A percentile compares a stretch with the other conserved stretches of the same genome.
These are phyloP conservation scores for Criorhina ranunculi DNA, from an alignment of 2,888 invertebrate species.

Conservation along the genomic window DNA sequence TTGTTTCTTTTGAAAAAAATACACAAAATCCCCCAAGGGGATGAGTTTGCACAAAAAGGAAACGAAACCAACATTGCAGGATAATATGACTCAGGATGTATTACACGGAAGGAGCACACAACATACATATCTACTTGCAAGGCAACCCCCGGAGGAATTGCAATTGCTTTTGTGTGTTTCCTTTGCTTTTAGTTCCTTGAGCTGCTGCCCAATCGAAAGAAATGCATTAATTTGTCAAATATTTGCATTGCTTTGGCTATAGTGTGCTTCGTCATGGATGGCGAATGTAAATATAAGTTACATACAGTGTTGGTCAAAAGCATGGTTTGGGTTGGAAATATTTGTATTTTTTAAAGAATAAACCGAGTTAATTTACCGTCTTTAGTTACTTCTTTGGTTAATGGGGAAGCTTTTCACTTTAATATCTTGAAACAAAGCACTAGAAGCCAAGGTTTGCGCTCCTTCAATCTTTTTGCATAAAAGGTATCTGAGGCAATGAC, in stretches of 20 bases:
- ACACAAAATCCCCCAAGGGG: constrained; percentile 54
- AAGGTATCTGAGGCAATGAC: no score
- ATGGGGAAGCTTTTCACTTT: no score
- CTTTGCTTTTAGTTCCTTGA: constrained; percentile 26
- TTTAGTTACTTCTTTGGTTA: no score
- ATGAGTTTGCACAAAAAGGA: constrained; percentile 58
- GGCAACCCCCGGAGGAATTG: constrained; percentile 62
- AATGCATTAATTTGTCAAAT: constrained; percentile 74
- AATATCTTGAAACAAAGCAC: no score
- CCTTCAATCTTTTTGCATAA: no score
- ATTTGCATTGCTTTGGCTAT: constrained; percentile 54
- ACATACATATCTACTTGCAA: constrained; percentile 6
- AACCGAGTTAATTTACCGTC: no score
- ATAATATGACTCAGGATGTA: constrained; percentile 56
- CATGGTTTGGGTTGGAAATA: background rate
- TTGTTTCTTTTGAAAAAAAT: constrained; percentile 14
- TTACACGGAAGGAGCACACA: constrained; percentile 58
- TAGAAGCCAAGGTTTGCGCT: no score
- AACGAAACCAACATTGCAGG: constrained; percentile 47
- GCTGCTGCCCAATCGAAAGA: constrained; percentile 63
- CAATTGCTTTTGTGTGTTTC: constrained; percentile 51
- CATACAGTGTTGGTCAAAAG: constrained; percentile 16
- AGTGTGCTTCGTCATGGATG: constrained; percentile 44
- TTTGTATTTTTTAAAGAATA: no score
- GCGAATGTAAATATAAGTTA: constrained; percentile 14